These are phyloP conservation scores for Zoanthus sansibaricus DNA, from an alignment of 92 coral and sea anemone genomes.

Conservation along the genomic window DNA sequence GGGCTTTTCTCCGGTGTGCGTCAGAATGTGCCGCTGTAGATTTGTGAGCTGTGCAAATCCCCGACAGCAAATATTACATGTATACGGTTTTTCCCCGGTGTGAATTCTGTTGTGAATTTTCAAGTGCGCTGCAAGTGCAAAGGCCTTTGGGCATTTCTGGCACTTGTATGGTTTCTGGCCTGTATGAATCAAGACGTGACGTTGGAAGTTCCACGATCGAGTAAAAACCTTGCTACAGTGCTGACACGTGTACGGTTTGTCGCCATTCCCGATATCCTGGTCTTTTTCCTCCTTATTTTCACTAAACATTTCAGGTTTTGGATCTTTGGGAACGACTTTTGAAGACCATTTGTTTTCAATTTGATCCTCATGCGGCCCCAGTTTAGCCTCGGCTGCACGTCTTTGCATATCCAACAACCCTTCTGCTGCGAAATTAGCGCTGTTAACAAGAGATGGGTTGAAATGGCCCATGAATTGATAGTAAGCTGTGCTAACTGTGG, in stretches of 20 bases:
- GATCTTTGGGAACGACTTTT: constrained; percentile 41
- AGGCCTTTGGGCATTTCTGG: constrained; percentile 98
- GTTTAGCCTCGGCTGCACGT: constrained; percentile 32
- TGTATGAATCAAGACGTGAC: constrained; percentile 96
- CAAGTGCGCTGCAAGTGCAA: constrained; percentile 98
- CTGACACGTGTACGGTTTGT: constrained; percentile 92
- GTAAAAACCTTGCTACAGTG: constrained; percentile 98
- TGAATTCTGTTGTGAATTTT: constrained; percentile 98
- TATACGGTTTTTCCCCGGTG: constrained; percentile 97
- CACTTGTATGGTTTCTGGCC: constrained; percentile 99
- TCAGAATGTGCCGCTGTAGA: constrained; percentile 93
- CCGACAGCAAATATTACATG: constrained; percentile 95
- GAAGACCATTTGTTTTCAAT: constrained; percentile 44
- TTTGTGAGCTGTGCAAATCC: constrained; percentile 99
- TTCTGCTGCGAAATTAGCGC: constrained; percentile 56
- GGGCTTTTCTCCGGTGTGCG: constrained; percentile 98
- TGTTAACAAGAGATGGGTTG: constrained; percentile 56
- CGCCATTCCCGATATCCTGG: constrained; percentile 71
- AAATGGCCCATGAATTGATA: constrained; percentile 1
- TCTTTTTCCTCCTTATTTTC: constrained; percentile 84
- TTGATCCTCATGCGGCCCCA: constrained; percentile 49
- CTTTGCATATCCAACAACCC: constrained; percentile 55
- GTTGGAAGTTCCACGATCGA: constrained; percentile 98
- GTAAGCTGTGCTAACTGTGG: constrained; percentile 8
- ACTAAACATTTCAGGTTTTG: constrained; percentile 67